Evolutionary conservation across 2,113 vertebrate species (phyloP), one percentile per base, ranked within the genome.

Genomic region (Asarcornis scutulata): DNA sequence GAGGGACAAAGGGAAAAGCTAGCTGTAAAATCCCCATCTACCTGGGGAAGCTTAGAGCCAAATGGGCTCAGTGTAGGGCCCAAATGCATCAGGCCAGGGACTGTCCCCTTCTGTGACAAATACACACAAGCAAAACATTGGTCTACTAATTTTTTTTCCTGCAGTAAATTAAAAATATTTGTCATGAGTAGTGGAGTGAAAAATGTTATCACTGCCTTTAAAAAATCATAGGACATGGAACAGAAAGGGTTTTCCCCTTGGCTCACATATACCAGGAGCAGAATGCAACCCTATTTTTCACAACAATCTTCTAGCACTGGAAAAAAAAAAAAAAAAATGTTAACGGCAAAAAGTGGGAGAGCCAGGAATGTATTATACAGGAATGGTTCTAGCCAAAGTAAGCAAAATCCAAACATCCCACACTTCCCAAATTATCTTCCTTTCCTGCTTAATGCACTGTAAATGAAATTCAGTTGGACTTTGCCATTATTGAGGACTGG

Each of bases 391-490:
- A 96, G 93, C 85, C 95, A 95, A 95, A 88, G 40, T 55, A 82
- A 83, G 83, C 53, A 25, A 95, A 86, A 84, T 68, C 52, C 85
- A 93, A 96, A 94, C 76, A 88, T 84, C 83, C 73, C 86, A 93
- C 69, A 62, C 66, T 96, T 95, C 86, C 88, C 73, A 95, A 96
- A 96, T 95, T 92, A 96, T 87, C 76, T 94, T 89, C 75, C 88
- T 96, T 96, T 95, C 92, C 92, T 96, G 86, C 83, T 91, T 93
- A 96, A 97, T 95, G 93, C 83, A 92, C 55, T 84, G 74, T 62
- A 96, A 96, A 95, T 95, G 73, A 92, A 88, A 94, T 89, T 93
- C 86, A 73, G 68, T 73, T 89, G 82, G 94, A 94, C 93, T 94
- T 92, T 66, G 73, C 53, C 66, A 84, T 86, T 76, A 58, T 38